These are phyloP conservation scores for Oreochromis grahami DNA, from an alignment of 2,797 vertebrate species.

Conservation along the genomic window DNA sequence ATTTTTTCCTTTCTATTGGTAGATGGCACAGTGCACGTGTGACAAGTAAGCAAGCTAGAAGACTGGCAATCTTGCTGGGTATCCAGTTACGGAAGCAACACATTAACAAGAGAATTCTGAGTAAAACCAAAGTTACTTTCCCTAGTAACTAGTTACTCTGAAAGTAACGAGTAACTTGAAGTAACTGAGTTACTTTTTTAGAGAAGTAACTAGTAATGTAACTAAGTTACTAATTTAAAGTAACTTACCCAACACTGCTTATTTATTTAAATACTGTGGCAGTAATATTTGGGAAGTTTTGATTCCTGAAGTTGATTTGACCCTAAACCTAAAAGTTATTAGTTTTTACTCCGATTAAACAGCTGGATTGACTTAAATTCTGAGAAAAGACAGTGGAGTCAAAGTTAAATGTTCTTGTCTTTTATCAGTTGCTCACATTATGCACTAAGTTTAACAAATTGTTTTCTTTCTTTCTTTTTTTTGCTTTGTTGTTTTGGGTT, in stretches of 20 bases:
- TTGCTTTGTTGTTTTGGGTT: background rate
- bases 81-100: too few species aligned
- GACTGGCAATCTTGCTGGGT: too few species aligned
- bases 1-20: too few species aligned
- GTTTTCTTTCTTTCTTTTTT: fast-evolving
- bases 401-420: background rate
- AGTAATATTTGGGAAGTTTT: background rate
- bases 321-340: background rate
- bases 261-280: background rate
- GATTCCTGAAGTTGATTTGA: background rate
- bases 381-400: background rate
- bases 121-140: too few species aligned
- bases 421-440: background rate
- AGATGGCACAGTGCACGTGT: too few species aligned
- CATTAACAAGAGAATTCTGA: too few species aligned
- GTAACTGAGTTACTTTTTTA: too few species aligned
- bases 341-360: background rate
- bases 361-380: background rate
- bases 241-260: background rate
- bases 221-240: too few species aligned
- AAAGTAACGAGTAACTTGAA: too few species aligned
- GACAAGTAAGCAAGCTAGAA: too few species aligned
- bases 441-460: background rate
- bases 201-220: too few species aligned
- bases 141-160: too few species aligned